Percentiles rank a stretch among this genome's conserved stretches.
phyloP scores from a whole-genome alignment of 2,888 invertebrate species.

The Chirona hameri region DNA sequence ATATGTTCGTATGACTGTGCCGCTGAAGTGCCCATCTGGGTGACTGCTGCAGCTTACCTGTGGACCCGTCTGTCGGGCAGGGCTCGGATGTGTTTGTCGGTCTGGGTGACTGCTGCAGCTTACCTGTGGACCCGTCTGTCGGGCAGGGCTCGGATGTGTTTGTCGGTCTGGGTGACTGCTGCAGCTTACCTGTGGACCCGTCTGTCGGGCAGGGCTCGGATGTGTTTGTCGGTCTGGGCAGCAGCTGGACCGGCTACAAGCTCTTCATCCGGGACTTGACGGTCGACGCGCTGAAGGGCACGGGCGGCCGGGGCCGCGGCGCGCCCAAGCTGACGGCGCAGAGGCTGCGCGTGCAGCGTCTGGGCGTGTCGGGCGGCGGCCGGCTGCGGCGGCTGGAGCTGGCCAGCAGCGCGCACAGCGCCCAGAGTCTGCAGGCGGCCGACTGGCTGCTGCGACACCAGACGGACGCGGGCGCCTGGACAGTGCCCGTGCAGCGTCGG shows the following conservation, averaged over 20 bases:
- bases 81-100: no score
- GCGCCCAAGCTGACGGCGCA: neutral
- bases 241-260: conserved; percentile 6
- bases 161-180: no score
- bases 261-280: conserved; percentile 9
- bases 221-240: neutral
- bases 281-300: conserved; percentile 14
- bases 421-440: conserved; percentile 87
- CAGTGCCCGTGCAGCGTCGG: conserved; percentile 73
- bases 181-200: neutral
- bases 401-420: conserved; percentile 77
- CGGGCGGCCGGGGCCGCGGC: neutral
- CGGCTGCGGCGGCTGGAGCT: conserved; percentile 72
- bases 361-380: conserved; percentile 68
- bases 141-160: no score
- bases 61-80: no score
- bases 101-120: neutral
- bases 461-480: conserved; percentile 85
- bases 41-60: no score
- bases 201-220: conserved; percentile 22
- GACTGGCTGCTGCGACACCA: conserved; percentile 88
- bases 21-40: no score
- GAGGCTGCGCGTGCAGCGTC: conserved; percentile 60
- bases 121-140: neutral
- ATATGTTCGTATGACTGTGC: no score